These are phyloP conservation scores for Oncorhynchus kisutch DNA, from an alignment of 2,113 vertebrate genomes.

Conservation along the genomic window DNA sequence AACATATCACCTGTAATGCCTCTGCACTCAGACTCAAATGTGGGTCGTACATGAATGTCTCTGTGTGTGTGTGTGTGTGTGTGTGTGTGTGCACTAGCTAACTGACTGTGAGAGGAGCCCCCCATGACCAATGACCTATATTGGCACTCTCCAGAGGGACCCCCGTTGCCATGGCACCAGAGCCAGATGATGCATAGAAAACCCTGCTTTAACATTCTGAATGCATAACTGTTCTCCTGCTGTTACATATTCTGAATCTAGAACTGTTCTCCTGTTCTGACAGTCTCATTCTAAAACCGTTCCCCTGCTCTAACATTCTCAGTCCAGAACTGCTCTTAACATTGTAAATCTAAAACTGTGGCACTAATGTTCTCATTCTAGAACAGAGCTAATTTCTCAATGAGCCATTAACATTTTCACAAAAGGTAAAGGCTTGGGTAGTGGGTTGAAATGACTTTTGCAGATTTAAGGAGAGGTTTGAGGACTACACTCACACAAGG, in stretches of 20 bases:
- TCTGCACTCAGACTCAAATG: conserved; percentile 34
- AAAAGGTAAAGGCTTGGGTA: too few species aligned
- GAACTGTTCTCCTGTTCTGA: not conserved
- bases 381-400: conserved; percentile 4
- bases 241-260: conserved; percentile 31
- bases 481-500: conserved; percentile 47
- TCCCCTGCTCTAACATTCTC: not conserved
- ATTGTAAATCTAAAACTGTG: not conserved
- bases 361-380: too few species aligned
- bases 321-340: not conserved
- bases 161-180: conserved; percentile 49
- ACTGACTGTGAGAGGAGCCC: conserved; percentile 21
- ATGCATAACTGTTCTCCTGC: conserved; percentile 24
- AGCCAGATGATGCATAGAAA: conserved; percentile 40
- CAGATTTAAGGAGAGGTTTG: not conserved
- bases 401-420: too few species aligned
- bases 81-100: not conserved
- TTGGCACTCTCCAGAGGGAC: conserved; percentile 42
- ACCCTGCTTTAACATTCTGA: not conserved
- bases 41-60: conserved; percentile 48
- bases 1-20: conserved; percentile 47
- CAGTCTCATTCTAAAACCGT: conserved; percentile 21
- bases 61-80: not conserved
- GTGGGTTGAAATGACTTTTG: too few species aligned
- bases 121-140: conserved; percentile 66